Base-by-base conservation (phyloP, 2,113 vertebrate genomes). In the Zosterops lateralis region DNA sequence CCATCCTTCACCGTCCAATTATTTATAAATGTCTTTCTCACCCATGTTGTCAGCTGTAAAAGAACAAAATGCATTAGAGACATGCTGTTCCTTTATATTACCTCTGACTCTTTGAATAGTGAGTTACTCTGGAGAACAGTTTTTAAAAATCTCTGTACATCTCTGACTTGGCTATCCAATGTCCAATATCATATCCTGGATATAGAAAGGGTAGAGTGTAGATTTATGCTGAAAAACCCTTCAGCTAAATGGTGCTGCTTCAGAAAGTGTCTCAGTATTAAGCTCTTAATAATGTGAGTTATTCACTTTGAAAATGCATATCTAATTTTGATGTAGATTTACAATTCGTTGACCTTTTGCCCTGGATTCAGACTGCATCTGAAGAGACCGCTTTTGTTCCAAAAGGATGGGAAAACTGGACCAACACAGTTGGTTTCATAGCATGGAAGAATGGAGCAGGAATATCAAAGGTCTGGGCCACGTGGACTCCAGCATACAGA, bases 51-150 rank as follows among this genome's bases (percentile, higher is more conserved):
- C 51, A 92, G 24, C 47, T 88, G 10, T 58, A 73, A 79, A 67
- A 89, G 76, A 87, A 81, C 34, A 92, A 78, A 80, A 47, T 68
- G 24, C 73, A 34, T 75, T 76, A 68, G 47, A 93, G 45, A 72
- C 34, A n/a, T 54, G 53, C 20, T 91, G 54, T 89, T 87, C 62
- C 72, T 84, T 93, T 92, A 60, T 61, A 51, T 85, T 94, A 75
- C 40, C 40, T 79, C 50, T 64, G 32, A 42, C 34, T 86, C 61
- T 54, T 24, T 51, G 28, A 89, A 89, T 32, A 93, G 70, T 14
- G 6, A 51, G 32, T 9, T 80, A 62, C 40, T 80, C 44, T 80
- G 71, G n/a, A 84, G 64, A 87, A 29, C 1, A 36, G 25, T 57
- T 81, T 18, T 18, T 6, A 31, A 51, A 80, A 44, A 44, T 13